Conservation (phyloP, 2,113 vertebrate species). For the Phoenicopterus ruber region DNA sequence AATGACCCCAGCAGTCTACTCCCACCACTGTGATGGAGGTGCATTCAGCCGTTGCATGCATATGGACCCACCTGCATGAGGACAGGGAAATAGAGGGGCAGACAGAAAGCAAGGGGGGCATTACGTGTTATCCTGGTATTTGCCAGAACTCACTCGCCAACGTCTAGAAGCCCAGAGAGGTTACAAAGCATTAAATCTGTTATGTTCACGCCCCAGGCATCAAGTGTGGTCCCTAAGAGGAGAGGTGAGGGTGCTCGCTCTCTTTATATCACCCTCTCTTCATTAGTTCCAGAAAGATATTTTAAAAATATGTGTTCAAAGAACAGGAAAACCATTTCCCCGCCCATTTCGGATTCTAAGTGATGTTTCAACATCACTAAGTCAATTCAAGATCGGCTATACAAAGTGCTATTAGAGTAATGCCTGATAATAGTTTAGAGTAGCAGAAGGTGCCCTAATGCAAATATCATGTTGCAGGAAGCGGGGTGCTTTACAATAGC, state of each 20-base stretch:
- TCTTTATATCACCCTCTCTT: not conserved
- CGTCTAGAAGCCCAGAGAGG: not conserved
- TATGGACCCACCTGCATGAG: not conserved
- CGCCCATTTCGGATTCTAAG: not conserved
- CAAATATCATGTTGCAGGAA: conserved; percentile 47
- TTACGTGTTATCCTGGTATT: not conserved
- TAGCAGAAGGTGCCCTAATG: not conserved
- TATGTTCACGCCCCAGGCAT: not conserved
- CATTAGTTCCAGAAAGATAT: not conserved
- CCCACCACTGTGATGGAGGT: not conserved
- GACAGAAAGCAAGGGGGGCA: not conserved
- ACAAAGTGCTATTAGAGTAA: conserved; percentile 9
- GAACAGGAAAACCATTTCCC: not conserved
- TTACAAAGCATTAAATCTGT: not conserved
- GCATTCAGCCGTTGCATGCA: accelerated
- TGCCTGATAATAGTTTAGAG: conserved; percentile 27
- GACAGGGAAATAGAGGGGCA: not conserved
- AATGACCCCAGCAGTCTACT: not conserved
- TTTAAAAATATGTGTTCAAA: not conserved
- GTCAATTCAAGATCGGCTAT: not conserved
- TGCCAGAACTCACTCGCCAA: accelerated
- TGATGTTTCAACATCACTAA: conserved; percentile 17
- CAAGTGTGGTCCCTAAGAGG: not conserved
- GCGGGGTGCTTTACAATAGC: not conserved
- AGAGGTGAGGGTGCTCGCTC: not conserved